phyloP scores from a whole-genome alignment of 2,113 vertebrate genomes.

The Melanocharis versteri region DNA sequence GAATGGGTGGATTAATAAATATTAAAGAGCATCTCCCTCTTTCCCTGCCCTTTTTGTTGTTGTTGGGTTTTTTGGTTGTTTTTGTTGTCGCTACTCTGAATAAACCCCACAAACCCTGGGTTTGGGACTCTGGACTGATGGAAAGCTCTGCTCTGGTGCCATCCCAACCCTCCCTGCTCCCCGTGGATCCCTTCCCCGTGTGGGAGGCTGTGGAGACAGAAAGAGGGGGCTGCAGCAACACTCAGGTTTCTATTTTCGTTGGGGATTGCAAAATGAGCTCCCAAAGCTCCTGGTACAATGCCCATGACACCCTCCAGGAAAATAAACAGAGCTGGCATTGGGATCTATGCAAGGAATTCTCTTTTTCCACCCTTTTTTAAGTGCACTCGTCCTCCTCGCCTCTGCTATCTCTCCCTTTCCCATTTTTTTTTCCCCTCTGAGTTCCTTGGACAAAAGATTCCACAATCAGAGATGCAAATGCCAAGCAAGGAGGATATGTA shows the following conservation, averaged over 20 bases:
- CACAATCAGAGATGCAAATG: slow-evolving; percentile 24
- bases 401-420: neutral
- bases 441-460: slow-evolving; percentile 54
- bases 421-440: neutral
- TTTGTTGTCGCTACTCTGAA: neutral
- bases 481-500: slow-evolving; percentile 13
- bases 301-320: neutral
- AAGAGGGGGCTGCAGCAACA: neutral
- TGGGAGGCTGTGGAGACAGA: neutral
- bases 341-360: neutral
- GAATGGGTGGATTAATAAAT: neutral
- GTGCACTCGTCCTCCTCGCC: neutral
- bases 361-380: neutral
- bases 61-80: neutral
- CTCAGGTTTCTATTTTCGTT: accelerated
- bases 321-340: slow-evolving; percentile 34
- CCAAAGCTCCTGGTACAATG: neutral
- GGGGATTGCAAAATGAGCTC: neutral
- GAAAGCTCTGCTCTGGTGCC: neutral
- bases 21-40: neutral
- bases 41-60: neutral
- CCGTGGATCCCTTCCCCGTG: neutral
- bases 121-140: accelerated
- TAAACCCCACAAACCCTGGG: accelerated
- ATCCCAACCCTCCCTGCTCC: neutral